Evolutionary conservation across 2,888 invertebrate genomes (phyloP).

Genomic region (Criorhina ranunculi): DNA sequence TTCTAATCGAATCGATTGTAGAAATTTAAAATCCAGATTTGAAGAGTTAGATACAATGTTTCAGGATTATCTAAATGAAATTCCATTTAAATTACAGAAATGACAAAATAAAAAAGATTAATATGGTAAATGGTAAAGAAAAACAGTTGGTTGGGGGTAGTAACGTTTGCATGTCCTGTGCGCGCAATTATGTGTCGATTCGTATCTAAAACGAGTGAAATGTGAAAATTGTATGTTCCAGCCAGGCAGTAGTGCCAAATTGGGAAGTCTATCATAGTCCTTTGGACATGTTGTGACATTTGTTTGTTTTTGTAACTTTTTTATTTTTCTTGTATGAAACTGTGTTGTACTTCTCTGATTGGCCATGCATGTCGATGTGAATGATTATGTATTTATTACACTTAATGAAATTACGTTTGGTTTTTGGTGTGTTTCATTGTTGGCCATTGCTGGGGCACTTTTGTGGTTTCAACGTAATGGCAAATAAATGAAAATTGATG

Average conservation of each 20-base stretch:
- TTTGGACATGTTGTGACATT: slow-evolving; percentile 58
- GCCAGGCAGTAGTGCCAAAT: slow-evolving; percentile 53
- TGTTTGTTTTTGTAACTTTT: slow-evolving; percentile 25
- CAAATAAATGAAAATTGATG: slow-evolving; percentile 74
- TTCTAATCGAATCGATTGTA: slow-evolving; percentile 4
- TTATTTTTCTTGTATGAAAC: slow-evolving; percentile 10
- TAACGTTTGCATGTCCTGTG: slow-evolving; percentile 68
- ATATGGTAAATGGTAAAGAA: slow-evolving; percentile 29
- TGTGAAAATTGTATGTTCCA: slow-evolving; percentile 70
- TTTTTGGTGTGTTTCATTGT: slow-evolving; percentile 13
- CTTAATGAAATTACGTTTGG: slow-evolving; percentile 74
- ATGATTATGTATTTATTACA: slow-evolving; percentile 75
- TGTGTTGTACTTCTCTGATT: slow-evolving; percentile 63
- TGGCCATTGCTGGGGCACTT: slow-evolving; percentile 50
- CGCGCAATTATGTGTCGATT: slow-evolving; percentile 70
- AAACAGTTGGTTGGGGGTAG: slow-evolving; percentile 14
- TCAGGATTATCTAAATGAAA: slow-evolving; percentile 50
- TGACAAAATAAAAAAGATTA: slow-evolving; percentile 10
- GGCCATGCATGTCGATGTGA: slow-evolving; percentile 75
- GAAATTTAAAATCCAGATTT: background rate
- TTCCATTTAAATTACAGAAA: slow-evolving; percentile 58
- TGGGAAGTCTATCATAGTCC: slow-evolving; percentile 60
- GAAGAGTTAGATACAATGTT: slow-evolving; percentile 7
- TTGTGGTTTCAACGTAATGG: slow-evolving; percentile 69
- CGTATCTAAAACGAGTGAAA: slow-evolving; percentile 68